phyloP scores from a whole-genome alignment of 2,888 invertebrate species.

The Drosophila formosana region DNA sequence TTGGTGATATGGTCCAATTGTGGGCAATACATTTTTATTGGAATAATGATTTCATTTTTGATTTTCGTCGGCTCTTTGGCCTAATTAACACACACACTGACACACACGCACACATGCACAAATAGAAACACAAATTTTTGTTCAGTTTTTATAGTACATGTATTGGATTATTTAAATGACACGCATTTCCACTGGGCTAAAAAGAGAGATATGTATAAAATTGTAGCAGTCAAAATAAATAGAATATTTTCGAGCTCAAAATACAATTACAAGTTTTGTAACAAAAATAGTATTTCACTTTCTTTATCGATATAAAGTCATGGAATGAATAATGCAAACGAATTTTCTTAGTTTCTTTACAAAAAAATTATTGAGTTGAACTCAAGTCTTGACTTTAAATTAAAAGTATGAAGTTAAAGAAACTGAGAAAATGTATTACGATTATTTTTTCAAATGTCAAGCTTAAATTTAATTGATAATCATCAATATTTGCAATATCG shows the following conservation, averaged over 20 bases:
- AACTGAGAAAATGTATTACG: too few species aligned
- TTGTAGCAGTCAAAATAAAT: neutral
- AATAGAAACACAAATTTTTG: neutral
- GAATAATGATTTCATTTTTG: constrained; percentile 53
- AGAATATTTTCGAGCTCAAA: neutral
- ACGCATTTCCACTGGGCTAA: constrained; percentile 1
- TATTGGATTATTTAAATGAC: neutral
- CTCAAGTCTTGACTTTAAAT: too few species aligned
- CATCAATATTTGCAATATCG: neutral
- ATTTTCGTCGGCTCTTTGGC: constrained; percentile 37
- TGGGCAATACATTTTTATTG: constrained; percentile 46
- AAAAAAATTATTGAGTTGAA: too few species aligned
- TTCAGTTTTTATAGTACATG: constrained; percentile 6
- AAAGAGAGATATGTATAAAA: constrained; percentile 3
- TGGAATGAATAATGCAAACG: too few species aligned
- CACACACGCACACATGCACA: neutral
- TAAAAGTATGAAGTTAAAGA: too few species aligned
- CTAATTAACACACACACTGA: constrained; percentile 35
- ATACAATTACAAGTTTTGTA: neutral
- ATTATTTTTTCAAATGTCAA: too few species aligned
- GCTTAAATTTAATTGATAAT: neutral
- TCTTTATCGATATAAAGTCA: too few species aligned
- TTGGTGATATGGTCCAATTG: constrained; percentile 36
- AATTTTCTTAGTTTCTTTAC: too few species aligned
- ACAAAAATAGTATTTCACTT: too few species aligned